These are phyloP conservation scores for Oceanites oceanicus DNA, from an alignment of 2,113 vertebrate species.

Conservation along the genomic window DNA sequence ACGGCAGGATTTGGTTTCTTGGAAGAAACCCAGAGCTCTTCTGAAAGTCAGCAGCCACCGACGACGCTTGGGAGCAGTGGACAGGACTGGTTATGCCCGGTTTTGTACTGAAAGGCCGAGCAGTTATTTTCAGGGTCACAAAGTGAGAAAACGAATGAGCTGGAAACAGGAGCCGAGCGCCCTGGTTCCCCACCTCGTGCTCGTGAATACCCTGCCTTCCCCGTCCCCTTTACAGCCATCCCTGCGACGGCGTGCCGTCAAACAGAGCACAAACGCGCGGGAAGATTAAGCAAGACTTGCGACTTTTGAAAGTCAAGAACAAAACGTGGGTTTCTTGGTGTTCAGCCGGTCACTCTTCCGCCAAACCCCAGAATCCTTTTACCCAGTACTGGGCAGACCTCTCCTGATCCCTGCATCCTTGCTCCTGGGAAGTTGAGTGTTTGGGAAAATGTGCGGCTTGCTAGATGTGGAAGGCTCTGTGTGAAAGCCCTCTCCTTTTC, in stretches of 20 bases:
- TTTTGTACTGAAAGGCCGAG: not conserved
- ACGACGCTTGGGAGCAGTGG: fast-evolving
- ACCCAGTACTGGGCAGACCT: not conserved
- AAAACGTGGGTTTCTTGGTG: not conserved
- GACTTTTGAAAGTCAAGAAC: not conserved
- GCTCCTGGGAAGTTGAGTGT: fast-evolving
- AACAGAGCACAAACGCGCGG: too few relatives aligned
- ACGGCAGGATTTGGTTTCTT: not conserved
- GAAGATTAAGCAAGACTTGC: not conserved
- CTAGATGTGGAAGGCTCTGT: not conserved
- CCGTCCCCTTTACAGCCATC: not conserved
- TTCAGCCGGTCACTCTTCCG: too few relatives aligned
- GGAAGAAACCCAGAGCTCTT: not conserved
- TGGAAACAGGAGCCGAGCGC: not conserved
- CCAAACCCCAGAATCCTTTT: not conserved
- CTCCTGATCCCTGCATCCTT: not conserved
- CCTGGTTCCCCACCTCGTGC: not conserved
- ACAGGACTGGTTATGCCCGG: not conserved
- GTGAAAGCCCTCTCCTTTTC: not conserved
- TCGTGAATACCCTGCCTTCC: not conserved
- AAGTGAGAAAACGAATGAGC: not conserved
- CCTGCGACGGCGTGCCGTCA: not conserved
- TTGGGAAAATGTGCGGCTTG: fast-evolving
- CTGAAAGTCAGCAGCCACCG: not conserved
- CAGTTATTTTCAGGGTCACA: not conserved